Evolutionary conservation across 2,113 vertebrate genomes (phyloP), one percentile per base, ranked within the genome.

Genomic region (Ascaphus truei): DNA sequence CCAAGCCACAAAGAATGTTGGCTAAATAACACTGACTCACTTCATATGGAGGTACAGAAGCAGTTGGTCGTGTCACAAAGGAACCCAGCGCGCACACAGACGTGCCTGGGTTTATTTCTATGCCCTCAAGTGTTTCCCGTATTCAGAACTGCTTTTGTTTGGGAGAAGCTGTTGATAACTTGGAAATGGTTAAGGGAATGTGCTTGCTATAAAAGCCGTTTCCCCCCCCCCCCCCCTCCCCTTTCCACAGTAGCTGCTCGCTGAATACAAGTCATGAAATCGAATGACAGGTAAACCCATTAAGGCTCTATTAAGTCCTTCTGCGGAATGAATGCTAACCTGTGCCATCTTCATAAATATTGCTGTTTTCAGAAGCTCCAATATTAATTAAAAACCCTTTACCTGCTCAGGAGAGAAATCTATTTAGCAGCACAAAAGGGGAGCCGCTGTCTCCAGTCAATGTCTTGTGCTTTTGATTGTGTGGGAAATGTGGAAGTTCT

Each of bases 351-450:
- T 94, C 94, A 94, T 95, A 93, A 94, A 92, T 88, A 85, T 88
- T 83, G 84, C 81, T 90, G 87, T 88, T 93, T 93, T 93, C 88
- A 92, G 89, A 87, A 91, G 84, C 87, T 86, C 87, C 88, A 93
- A 92, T 95, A 95, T 94, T 94, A 95, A 96, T 96, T 95, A 95
- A 96, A n/a, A 93, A 92, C 88, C 89, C 86, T 93, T 92, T 94
- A 93, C 91, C 90, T 91, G 88, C 88, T 91, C 79, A 88, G 86
- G 84, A 73, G 84, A 89, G 85, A 84, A 85, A 84, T 89, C 91
- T 89, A 86, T 92, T 91, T 87, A 89, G 84, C 56, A 91, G 86
- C 84, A 93, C 87, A 89, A 91, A 92, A n/a, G 89, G 86, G 86
- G 87, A 86, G 80, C 84, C 89, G n/a, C n/a, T n/a, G n/a, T 86